phyloP scores from a whole-genome alignment of 2,888 invertebrate genomes.

The Archips xylosteana region DNA sequence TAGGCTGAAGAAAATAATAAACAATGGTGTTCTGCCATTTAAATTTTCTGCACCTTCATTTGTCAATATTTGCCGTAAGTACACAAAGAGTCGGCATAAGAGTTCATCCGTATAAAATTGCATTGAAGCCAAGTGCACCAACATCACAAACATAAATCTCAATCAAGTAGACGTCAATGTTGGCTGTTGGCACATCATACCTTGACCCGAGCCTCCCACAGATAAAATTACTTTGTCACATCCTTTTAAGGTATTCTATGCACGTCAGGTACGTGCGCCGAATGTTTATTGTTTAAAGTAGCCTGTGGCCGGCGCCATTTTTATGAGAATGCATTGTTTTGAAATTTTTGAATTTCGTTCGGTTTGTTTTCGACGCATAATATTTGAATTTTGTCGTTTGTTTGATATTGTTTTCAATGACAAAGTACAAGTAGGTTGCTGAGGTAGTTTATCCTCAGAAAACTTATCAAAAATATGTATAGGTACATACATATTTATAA shows the following conservation, averaged over 20 bases:
- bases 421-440: not conserved
- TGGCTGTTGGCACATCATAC: constrained; percentile 40
- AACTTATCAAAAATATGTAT: not conserved
- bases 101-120: not conserved
- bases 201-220: constrained; percentile 43
- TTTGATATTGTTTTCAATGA: not conserved
- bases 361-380: constrained; percentile 8
- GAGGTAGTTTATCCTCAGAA: not conserved
- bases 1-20: no score
- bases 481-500: no score
- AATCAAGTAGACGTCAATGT: constrained; percentile 16
- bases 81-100: no score
- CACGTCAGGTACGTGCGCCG: constrained; percentile 30
- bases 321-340: constrained; percentile 23
- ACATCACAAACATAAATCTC: constrained; percentile 25
- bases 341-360: constrained; percentile 19
- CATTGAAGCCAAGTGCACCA: constrained; percentile 15
- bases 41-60: no score
- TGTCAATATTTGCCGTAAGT: no score
- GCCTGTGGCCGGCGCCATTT: constrained; percentile 38
- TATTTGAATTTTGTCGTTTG: not conserved
- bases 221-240: constrained; percentile 24
- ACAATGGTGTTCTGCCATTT: no score
- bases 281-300: constrained; percentile 25
- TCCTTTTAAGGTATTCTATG: constrained; percentile 39